Percentiles rank a stretch among this genome's conserved stretches.
Conservation (phyloP, 1,140 invertebrate genomes). For the Pseudomyrmex gracilis region DNA sequence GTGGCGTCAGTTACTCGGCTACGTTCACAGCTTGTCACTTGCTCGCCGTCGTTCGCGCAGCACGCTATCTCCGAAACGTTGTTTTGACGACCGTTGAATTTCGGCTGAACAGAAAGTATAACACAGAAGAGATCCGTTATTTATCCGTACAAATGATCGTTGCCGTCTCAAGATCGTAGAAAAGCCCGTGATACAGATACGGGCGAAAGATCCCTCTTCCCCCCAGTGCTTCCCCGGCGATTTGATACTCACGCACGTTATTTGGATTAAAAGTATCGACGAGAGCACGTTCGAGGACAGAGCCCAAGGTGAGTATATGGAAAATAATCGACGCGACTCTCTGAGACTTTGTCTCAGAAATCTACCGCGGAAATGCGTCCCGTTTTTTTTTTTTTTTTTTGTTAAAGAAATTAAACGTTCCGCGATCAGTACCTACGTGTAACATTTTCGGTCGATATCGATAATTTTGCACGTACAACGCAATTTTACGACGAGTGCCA, state of each 20-base stretch:
- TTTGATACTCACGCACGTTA: conserved; percentile 58
- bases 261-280: conserved; percentile 65
- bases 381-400: neutral
- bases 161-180: neutral
- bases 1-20: conserved; percentile 80
- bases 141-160: conserved; percentile 7
- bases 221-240: conserved; percentile 15
- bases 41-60: conserved; percentile 63
- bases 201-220: conserved; percentile 9
- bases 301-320: conserved; percentile 30
- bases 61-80: conserved; percentile 39
- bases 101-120: neutral
- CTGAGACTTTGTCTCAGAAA: neutral
- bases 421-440: neutral
- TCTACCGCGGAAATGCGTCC: neutral
- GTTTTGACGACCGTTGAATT: conserved; percentile 53
- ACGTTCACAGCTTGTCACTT: conserved; percentile 59
- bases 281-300: neutral
- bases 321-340: neutral
- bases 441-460: neutral
- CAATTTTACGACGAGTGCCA: conserved; percentile 2
- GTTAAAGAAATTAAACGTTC: neutral
- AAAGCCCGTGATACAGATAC: conserved; percentile 10
- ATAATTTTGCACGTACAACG: conserved; percentile 9
- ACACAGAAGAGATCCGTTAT: neutral